phyloP scores from a whole-genome alignment of 1,140 invertebrate species.

The Calliphora vicina region DNA sequence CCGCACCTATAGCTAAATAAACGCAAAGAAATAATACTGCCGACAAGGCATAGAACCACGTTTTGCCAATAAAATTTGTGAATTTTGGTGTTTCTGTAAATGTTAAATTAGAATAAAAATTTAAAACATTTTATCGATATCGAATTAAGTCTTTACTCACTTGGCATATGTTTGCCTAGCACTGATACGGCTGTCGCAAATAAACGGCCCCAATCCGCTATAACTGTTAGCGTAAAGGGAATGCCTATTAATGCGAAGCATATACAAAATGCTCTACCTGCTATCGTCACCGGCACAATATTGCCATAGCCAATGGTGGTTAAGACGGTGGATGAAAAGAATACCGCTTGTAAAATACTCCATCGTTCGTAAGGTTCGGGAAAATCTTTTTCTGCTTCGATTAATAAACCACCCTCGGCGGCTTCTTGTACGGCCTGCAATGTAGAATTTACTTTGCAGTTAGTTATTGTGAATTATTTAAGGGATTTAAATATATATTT shows the following conservation, averaged over 20 bases:
- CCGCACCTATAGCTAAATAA: slow-evolving; percentile 81
- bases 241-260: slow-evolving; percentile 93
- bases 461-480: too few species aligned
- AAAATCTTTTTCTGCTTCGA: slow-evolving; percentile 67
- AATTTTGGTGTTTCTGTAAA: slow-evolving; percentile 54
- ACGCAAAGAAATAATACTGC: slow-evolving; percentile 78
- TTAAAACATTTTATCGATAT: slow-evolving; percentile 9
- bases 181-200: slow-evolving; percentile 82
- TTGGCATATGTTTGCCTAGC: slow-evolving; percentile 69
- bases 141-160: slow-evolving; percentile 44
- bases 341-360: slow-evolving; percentile 81
- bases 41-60: slow-evolving; percentile 72
- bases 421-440: slow-evolving; percentile 70
- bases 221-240: slow-evolving; percentile 90
- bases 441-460: too few species aligned
- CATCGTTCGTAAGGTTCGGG: slow-evolving; percentile 72
- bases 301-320: slow-evolving; percentile 94
- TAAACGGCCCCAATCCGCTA: slow-evolving; percentile 89
- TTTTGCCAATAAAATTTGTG: slow-evolving; percentile 64
- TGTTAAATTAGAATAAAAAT: slow-evolving; percentile 15
- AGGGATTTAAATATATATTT: too few species aligned
- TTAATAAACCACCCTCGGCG: slow-evolving; percentile 69
- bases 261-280: slow-evolving; percentile 89
- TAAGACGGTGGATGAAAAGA: slow-evolving; percentile 84
- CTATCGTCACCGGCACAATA: slow-evolving; percentile 86